These are phyloP conservation scores for Amphiprion clarkii DNA, from an alignment of 2,797 vertebrate genomes.

Conservation along the genomic window DNA sequence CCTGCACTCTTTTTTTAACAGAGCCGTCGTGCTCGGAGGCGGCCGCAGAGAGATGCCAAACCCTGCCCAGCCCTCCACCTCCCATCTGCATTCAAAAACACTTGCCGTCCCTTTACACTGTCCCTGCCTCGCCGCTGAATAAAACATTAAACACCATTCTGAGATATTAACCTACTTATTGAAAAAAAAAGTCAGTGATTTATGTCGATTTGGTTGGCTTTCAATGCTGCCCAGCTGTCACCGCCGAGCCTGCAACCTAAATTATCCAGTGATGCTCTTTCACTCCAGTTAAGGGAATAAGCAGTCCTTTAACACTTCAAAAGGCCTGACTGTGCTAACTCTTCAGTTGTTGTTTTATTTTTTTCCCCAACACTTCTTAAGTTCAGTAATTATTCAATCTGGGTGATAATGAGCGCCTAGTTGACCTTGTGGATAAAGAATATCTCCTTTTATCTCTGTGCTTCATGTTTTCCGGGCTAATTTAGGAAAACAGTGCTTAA, in stretches of 20 bases:
- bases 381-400: slow-evolving; percentile 80
- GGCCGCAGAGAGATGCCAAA: slow-evolving; percentile 59
- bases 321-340: slow-evolving; percentile 69
- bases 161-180: slow-evolving; percentile 90
- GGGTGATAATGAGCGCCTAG: slow-evolving; percentile 75
- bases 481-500: slow-evolving; percentile 83
- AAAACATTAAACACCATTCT: slow-evolving; percentile 87
- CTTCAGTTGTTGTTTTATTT: slow-evolving; percentile 65
- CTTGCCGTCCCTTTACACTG: slow-evolving; percentile 79
- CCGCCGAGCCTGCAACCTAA: slow-evolving; percentile 81
- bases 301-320: slow-evolving; percentile 84
- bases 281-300: slow-evolving; percentile 84
- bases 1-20: slow-evolving; percentile 61
- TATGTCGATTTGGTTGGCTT: slow-evolving; percentile 85
- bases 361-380: slow-evolving; percentile 62
- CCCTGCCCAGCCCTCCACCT: slow-evolving; percentile 68
- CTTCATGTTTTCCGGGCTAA: slow-evolving; percentile 80
- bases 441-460: slow-evolving; percentile 77
- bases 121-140: slow-evolving; percentile 78
- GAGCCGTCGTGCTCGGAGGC: slow-evolving; percentile 53
- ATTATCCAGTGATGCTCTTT: slow-evolving; percentile 84
- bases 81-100: slow-evolving; percentile 74
- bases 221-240: slow-evolving; percentile 86
- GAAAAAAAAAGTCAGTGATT: slow-evolving; percentile 79
- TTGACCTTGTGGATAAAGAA: slow-evolving; percentile 80